Evolutionary conservation across 2,113 vertebrate genomes (phyloP), one percentile per base, ranked within the genome.

Genomic region (Hypomesus transpacificus): DNA sequence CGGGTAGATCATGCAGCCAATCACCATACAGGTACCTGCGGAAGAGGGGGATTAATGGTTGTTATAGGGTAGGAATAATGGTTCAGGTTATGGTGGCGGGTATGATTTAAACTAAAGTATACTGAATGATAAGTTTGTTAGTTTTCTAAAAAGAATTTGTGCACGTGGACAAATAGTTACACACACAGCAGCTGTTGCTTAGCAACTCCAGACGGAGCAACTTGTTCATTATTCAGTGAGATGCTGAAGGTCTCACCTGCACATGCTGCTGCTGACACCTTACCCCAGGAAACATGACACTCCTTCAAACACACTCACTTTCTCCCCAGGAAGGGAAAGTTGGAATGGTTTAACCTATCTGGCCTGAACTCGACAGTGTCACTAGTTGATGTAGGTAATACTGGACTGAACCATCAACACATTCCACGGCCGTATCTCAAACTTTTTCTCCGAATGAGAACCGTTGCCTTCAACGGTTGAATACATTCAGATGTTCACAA

Each of bases 1-100:
- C 0, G 97, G 97, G 78, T 98, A 99, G 87, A 99, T 98, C 87
- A 98, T 92, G 73, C 97, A 98, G 69, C 97, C 96, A 0, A 98
- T 95, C 89, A 95, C 94, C 83, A 99, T 92, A 76, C 96, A 96
- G 0, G 94, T 94, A 4, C 94, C 97, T 98, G 86, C 54, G 53
- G 62, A 22, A 46, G 39, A 46, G 9, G 39, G 34, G 18, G n/a
- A 46, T 22, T 53, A 26, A 63, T n/a, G 3, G 8, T 16, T 53
- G 22, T 68, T 14, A 34, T 22, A 68, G 18, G 34, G 11, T 34
- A 7, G 31, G 31, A 67, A 21, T 17, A 20, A 6, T 1, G 17
- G 24, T 16, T 34, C 50, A 68, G 4, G 7, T 17, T 31, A 6
- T 1, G 17, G 24, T 16, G 59, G 58, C 64, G 4, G 4, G 3